Evolutionary conservation across 2,113 vertebrate genomes (phyloP).

Genomic region (Nothocercus nigrocapillus): DNA sequence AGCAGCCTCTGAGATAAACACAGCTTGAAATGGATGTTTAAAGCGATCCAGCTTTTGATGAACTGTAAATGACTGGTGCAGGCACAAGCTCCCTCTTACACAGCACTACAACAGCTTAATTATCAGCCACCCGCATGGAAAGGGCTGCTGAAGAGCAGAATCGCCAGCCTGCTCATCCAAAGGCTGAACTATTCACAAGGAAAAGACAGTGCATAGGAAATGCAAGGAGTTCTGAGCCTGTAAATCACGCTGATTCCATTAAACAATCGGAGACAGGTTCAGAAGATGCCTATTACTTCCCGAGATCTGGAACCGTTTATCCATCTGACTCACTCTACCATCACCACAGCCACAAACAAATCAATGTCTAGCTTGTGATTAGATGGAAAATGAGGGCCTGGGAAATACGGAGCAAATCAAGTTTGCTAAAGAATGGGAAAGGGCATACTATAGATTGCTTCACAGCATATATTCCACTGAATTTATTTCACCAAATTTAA

Average conservation of each 20-base stretch:
- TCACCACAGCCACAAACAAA: background rate
- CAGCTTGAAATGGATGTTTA: background rate
- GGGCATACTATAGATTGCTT: background rate
- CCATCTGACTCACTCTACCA: background rate
- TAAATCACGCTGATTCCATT: background rate
- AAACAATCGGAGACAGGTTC: background rate
- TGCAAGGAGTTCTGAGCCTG: background rate
- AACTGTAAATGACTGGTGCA: background rate
- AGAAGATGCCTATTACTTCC: background rate
- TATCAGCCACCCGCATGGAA: background rate
- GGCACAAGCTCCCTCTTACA: background rate
- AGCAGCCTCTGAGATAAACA: background rate
- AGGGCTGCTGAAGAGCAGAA: background rate
- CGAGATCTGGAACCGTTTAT: background rate
- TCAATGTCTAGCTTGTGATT: background rate
- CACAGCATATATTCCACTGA: accelerated
- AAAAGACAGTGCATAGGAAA: background rate
- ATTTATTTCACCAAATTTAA: background rate
- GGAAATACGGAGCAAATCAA: background rate
- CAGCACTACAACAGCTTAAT: background rate
- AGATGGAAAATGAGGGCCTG: background rate
- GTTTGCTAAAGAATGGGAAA: background rate
- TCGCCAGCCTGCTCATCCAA: background rate
- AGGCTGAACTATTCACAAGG: background rate
- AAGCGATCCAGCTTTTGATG: background rate